Base-by-base conservation (phyloP, 1,140 invertebrate genomes). In the Goniozus legneri region DNA sequence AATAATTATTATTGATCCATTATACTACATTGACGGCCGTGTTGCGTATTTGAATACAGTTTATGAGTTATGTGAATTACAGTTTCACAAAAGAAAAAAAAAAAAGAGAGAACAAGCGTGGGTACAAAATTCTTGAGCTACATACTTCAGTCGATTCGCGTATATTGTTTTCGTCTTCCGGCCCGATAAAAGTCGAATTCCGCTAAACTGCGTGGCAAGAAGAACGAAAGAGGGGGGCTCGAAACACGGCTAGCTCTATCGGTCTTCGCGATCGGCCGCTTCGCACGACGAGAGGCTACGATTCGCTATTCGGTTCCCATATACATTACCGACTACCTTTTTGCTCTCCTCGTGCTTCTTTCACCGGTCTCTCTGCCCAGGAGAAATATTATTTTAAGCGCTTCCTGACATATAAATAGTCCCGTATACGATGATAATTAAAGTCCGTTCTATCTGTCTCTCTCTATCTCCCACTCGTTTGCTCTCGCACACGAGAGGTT, bases 401-500 rank as follows among this genome's bases (percentile, higher is more conserved):
- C 66, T 76, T 76, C 71, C 73, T 76, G 73, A 65, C 71, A 69
- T 71, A 76, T 74, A 75, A 73, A 73, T 73, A 73, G 62, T n/a
- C n/a, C 63, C 56, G 57, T 69, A 65, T 65, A 64, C 68, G 69
- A 73, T 73, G 68, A 75, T 75, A 75, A 76, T 75, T 76, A 75
- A 71, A 73, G 65, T 69, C 4, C 4, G 24, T 27, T 6, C 10
- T 6, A 10, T 10, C 24, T 27, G 4, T 27, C 10, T 27, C 24
- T 27, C 24, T 27, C 24, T 27, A 4, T 27, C 54, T 50, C 61
- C 38, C 47, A 6, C 24, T 27, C 24, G 4, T 10, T 27, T 10
- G 4, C 24, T 27, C 24, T 4, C 24, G n/a, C n/a, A n/a, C n/a
- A n/a, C n/a, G n/a, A n/a, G n/a, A n/a, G n/a, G n/a, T n/a, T n/a